Conservation (phyloP, 2,888 invertebrate species). For the Thysanoteuthis rhombus region DNA sequence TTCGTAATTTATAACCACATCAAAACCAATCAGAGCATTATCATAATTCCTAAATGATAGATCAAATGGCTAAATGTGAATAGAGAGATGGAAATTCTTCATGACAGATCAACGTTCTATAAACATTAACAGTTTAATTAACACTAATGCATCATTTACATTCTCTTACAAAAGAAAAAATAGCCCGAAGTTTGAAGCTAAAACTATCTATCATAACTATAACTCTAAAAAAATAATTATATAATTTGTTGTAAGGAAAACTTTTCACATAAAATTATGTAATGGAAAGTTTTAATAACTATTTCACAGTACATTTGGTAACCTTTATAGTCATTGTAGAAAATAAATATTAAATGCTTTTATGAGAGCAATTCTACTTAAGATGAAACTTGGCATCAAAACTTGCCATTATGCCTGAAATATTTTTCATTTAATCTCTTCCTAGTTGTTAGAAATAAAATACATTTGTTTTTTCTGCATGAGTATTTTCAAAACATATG, state of each 20-base stretch:
- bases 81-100: background rate
- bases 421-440: background rate
- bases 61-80: background rate
- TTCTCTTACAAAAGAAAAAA: background rate
- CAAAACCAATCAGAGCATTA: background rate
- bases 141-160: background rate
- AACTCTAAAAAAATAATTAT: background rate
- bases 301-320: background rate
- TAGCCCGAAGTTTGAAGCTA: background rate
- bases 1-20: background rate
- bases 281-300: background rate
- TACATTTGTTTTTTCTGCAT: too few species aligned
- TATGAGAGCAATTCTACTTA: too few species aligned
- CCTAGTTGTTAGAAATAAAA: too few species aligned
- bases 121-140: background rate
- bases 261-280: background rate
- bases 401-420: background rate
- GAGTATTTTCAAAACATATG: too few species aligned
- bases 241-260: background rate
- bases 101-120: background rate
- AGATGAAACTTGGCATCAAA: background rate
- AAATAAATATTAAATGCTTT: background rate
- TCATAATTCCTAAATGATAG: background rate
- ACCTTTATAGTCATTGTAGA: background rate
- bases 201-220: background rate